These are phyloP conservation scores for Halictus ligatus DNA, from an alignment of 2,888 invertebrate genomes.

Conservation along the genomic window DNA sequence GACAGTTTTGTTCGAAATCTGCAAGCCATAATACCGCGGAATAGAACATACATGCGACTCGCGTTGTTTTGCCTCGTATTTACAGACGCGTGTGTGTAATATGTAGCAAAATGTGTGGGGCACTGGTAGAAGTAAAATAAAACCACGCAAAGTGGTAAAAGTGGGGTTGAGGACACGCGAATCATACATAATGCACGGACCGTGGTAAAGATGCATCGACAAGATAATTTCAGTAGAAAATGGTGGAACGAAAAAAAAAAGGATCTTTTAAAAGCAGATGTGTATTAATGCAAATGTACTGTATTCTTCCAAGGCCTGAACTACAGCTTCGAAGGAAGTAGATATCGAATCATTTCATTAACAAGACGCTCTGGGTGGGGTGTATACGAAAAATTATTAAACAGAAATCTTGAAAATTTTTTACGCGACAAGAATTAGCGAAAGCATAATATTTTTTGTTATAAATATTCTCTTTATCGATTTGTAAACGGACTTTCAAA, in stretches of 20 bases:
- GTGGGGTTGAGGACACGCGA: slow-evolving; percentile 80
- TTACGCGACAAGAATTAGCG: no score
- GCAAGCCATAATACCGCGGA: neutral
- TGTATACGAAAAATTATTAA: neutral
- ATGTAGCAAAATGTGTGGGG: slow-evolving; percentile 15
- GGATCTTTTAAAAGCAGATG: slow-evolving; percentile 39
- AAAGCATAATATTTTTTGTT: no score
- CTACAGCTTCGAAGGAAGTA: neutral
- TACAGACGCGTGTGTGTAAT: slow-evolving; percentile 5
- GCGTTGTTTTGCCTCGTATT: neutral
- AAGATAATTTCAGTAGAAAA: slow-evolving; percentile 80
- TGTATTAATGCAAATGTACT: slow-evolving; percentile 38
- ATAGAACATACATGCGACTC: neutral
- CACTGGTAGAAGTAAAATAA: slow-evolving; percentile 53
- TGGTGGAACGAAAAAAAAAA: slow-evolving; percentile 60
- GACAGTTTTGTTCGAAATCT: neutral
- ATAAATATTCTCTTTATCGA: no score
- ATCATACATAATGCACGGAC: slow-evolving; percentile 82
- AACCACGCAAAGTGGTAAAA: slow-evolving; percentile 60
- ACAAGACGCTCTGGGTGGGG: neutral
- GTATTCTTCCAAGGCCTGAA: slow-evolving; percentile 14
- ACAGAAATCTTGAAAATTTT: neutral
- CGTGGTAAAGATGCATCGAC: slow-evolving; percentile 78
- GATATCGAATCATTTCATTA: neutral
- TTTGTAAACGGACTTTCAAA: no score